phyloP scores from a whole-genome alignment of 2,113 vertebrate species.

The Spheniscus mendiculus region DNA sequence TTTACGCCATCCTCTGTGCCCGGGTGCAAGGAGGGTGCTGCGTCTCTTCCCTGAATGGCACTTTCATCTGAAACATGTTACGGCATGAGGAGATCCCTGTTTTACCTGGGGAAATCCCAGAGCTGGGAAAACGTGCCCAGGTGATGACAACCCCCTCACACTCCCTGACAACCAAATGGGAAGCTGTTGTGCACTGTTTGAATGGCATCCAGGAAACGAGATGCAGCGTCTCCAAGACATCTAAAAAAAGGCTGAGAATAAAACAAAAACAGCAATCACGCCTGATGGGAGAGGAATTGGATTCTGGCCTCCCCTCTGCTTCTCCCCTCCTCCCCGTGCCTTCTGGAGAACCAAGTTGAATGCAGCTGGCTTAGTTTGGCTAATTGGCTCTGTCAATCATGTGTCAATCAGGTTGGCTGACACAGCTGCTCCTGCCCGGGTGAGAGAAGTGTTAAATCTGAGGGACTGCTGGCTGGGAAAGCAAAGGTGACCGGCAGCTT shows the following conservation, averaged over 20 bases:
- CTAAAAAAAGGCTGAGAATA: not conserved
- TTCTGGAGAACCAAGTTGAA: slow-evolving; percentile 8
- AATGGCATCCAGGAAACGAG: slow-evolving; percentile 36
- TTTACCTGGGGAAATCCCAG: slow-evolving; percentile 47
- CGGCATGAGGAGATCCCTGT: not conserved
- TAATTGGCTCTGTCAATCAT: slow-evolving; percentile 67
- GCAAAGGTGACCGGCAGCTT: not conserved
- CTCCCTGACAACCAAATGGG: not conserved
- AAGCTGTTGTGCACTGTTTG: not conserved
- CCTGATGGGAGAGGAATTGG: slow-evolving; percentile 35
- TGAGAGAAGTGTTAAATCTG: not conserved
- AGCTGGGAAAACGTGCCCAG: not conserved
- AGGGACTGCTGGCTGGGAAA: not conserved
- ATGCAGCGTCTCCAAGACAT: not conserved
- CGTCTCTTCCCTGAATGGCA: not conserved
- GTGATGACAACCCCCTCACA: slow-evolving; percentile 46
- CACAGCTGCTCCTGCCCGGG: not conserved
- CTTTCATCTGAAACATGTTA: not conserved
- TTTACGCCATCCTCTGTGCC: not conserved
- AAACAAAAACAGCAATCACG: slow-evolving; percentile 42
- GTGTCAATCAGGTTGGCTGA: slow-evolving; percentile 29
- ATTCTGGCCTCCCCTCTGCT: slow-evolving; percentile 48
- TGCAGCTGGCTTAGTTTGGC: slow-evolving; percentile 56
- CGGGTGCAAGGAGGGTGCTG: not conserved
- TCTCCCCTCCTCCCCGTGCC: slow-evolving; percentile 32